Percentiles rank a stretch among this genome's conserved stretches.
Conservation (phyloP, 1,140 invertebrate species). For the Drosophila miranda region DNA sequence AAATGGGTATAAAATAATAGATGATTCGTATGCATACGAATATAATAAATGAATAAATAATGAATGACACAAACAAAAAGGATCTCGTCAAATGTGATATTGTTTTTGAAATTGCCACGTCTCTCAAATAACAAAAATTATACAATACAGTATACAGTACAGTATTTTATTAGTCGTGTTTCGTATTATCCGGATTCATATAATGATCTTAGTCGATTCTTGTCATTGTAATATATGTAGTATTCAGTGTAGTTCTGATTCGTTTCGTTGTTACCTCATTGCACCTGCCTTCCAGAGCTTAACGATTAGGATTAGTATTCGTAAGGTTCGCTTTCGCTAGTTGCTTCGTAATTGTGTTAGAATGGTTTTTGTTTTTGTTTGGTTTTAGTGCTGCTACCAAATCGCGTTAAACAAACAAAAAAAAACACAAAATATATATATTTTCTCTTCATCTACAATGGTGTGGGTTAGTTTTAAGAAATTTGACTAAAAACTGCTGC, state of each 20-base stretch:
- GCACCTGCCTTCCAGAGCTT: slow-evolving; percentile 50
- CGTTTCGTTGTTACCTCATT: slow-evolving; percentile 77
- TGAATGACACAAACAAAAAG: slow-evolving; percentile 53
- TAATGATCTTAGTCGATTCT: slow-evolving; percentile 58
- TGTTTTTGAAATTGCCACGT: slow-evolving; percentile 23
- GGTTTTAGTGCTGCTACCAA: slow-evolving; percentile 72
- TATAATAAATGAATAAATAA: slow-evolving; percentile 59
- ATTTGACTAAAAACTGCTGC: slow-evolving; percentile 71
- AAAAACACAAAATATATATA: slow-evolving; percentile 8
- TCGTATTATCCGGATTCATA: slow-evolving; percentile 77
- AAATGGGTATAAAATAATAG: slow-evolving; percentile 65
- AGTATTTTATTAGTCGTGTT: slow-evolving; percentile 66
- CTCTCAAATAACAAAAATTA: slow-evolving; percentile 52
- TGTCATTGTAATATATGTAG: slow-evolving; percentile 11
- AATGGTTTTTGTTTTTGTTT: slow-evolving; percentile 35
- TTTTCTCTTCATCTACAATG: slow-evolving; percentile 55
- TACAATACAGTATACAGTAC: slow-evolving; percentile 11
- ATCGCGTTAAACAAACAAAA: slow-evolving; percentile 70
- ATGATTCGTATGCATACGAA: slow-evolving; percentile 75
- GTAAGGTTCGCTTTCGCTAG: slow-evolving; percentile 62
- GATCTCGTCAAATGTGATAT: slow-evolving; percentile 45
- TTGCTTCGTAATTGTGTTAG: slow-evolving; percentile 66
- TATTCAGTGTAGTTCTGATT: slow-evolving; percentile 47
- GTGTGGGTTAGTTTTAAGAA: slow-evolving; percentile 64
- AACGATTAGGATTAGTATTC: slow-evolving; percentile 63